Evolutionary conservation across 2,888 invertebrate genomes (phyloP), one percentile per base, ranked within the genome.

Genomic region (Ectemnius continuus): DNA sequence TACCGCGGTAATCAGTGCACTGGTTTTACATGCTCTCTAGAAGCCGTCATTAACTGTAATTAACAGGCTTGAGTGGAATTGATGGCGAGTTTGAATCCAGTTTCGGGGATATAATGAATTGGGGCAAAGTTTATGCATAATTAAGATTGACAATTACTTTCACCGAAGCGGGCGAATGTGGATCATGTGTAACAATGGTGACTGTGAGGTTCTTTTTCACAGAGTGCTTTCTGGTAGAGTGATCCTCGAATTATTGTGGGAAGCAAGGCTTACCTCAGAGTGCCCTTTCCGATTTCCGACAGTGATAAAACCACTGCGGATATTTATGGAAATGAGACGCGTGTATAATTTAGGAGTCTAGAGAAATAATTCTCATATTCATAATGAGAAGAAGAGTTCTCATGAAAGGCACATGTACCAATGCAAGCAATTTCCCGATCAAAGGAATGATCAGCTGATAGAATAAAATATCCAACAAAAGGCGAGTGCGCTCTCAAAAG

Each of bases 171-270:
- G 52, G n/a, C 52, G 4, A 52, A 52, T 16, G 52, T 52, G 52
- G 16, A 52, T 52, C 52, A 52, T 52, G 52, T 52, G 52, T 52
- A 52, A 52, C 52, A 52, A 52, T 52, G 16, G 52, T 16, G 52
- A 52, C 52, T 52, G 52, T n/a, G 4, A 47, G 16, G 16, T 52
- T 52, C 16, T 14, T 5, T 52, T 52, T 16, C 16, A 14, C 62
- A 63, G 46, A 18, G n/a, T 59, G 46, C 36, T 69, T 64, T 69
- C 72, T 69, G 63, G 13, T 60, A 46, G 63, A 69, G 48, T 58
- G 69, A 61, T 59, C 58, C 63, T 69, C 63, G 56, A 69, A 69
- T 73, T 57, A 14, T 58, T 56, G 57, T 28, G 48, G n/a, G 47
- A 61, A 67, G 56, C 47, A 36, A 47, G 57, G 23, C 36, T 71